A percentile compares a stretch with the other conserved stretches of the same genome.
Conservation (phyloP, 2,797 vertebrate genomes). For the Phyllotis vaccarum region DNA sequence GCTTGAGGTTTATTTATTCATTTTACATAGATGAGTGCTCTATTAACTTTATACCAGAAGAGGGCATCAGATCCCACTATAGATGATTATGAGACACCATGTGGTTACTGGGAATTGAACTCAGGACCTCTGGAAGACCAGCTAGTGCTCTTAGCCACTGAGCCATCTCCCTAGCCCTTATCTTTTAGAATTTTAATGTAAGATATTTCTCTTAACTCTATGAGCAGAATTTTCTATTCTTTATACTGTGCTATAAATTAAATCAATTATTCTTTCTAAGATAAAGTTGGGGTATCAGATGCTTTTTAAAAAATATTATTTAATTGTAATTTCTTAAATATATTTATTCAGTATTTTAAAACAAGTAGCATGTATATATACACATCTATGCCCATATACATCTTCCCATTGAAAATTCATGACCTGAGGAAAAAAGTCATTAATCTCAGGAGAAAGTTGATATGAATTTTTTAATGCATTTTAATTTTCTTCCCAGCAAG, state of each 20-base stretch:
- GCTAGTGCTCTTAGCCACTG: not conserved
- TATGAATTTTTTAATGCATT: not conserved
- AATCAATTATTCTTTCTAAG: not conserved
- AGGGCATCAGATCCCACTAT: not conserved
- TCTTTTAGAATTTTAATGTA: slow-evolving; percentile 5
- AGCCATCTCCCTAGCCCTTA: not conserved
- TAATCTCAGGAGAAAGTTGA: slow-evolving; percentile 2
- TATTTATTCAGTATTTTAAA: not conserved
- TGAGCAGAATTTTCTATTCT: slow-evolving; percentile 33
- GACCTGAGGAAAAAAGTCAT: slow-evolving; percentile 14
- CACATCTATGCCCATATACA: not conserved
- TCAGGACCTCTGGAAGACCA: not conserved
- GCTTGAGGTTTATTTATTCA: not conserved
- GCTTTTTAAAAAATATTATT: not conserved
- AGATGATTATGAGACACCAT: not conserved
- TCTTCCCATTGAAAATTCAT: slow-evolving; percentile 18
- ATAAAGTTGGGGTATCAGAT: slow-evolving; percentile 45
- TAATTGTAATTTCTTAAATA: slow-evolving; percentile 1
- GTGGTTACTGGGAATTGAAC: not conserved
- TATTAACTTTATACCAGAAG: not conserved
- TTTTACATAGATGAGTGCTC: not conserved
- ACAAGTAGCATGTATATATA: not conserved
- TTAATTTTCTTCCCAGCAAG: not conserved
- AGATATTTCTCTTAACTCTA: slow-evolving; percentile 25
- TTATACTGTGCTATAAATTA: not conserved